Conservation (phyloP, 2,113 vertebrate genomes). For the Tinamus guttatus region DNA sequence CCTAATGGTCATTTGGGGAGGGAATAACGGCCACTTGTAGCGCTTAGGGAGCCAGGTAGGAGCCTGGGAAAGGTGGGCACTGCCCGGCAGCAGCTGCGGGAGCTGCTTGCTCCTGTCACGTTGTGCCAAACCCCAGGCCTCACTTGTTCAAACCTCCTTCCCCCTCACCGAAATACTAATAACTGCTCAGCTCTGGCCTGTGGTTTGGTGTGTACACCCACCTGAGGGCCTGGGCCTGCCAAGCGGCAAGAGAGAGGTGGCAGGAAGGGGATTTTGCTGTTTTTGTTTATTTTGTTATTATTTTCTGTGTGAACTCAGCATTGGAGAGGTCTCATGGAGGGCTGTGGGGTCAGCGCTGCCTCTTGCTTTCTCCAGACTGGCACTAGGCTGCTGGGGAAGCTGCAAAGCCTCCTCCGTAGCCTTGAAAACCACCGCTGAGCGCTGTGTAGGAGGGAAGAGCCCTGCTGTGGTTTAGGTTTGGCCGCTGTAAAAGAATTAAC, state of each 20-base stretch:
- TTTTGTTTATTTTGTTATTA: not conserved
- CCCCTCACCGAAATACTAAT: not conserved
- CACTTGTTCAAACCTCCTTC: not conserved
- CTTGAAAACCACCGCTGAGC: not conserved
- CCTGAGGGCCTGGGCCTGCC: not conserved
- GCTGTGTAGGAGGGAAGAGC: conserved; percentile 38
- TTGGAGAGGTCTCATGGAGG: rapidly evolving
- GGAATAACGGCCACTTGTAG: too few species aligned
- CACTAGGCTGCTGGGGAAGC: not conserved
- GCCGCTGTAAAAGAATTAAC: not conserved
- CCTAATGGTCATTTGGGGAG: too few species aligned
- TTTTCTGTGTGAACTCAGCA: not conserved
- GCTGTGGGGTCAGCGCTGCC: not conserved
- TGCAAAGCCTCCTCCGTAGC: rapidly evolving
- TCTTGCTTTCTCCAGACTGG: not conserved
- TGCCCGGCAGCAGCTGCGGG: not conserved
- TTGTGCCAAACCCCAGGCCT: not conserved
- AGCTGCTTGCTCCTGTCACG: rapidly evolving
- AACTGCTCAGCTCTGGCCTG: not conserved
- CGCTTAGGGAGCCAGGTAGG: not conserved
- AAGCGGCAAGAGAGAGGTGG: rapidly evolving
- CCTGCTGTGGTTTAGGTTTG: conserved; percentile 44
- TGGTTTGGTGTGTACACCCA: not conserved
- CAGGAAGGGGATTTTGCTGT: not conserved
- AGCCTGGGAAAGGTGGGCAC: rapidly evolving